phyloP scores from a whole-genome alignment of 2,113 vertebrate species.

The Abramis brama region DNA sequence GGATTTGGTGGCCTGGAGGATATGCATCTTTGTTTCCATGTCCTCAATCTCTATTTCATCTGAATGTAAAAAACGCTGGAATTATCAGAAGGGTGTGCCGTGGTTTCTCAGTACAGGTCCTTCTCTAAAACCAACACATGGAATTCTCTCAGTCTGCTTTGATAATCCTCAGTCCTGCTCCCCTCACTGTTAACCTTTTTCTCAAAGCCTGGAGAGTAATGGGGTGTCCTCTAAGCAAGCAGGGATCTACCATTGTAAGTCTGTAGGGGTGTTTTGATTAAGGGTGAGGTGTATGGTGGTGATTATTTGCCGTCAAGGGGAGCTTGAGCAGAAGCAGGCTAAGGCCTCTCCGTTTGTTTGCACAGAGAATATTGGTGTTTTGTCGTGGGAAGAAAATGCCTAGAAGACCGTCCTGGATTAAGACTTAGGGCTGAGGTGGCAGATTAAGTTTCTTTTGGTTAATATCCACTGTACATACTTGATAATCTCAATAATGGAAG shows the following conservation, averaged over 20 bases:
- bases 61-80: slow-evolving; percentile 11
- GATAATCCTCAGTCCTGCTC: slow-evolving; percentile 37
- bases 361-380: slow-evolving; percentile 53
- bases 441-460: slow-evolving; percentile 56
- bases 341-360: slow-evolving; percentile 35
- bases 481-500: slow-evolving; percentile 54
- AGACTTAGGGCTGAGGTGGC: slow-evolving; percentile 26
- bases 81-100: background rate
- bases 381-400: slow-evolving; percentile 40
- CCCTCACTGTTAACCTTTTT: background rate
- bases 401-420: slow-evolving; percentile 39
- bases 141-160: slow-evolving; percentile 22
- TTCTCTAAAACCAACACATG: slow-evolving; percentile 27
- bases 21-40: background rate
- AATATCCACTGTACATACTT: slow-evolving; percentile 56
- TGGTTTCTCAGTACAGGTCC: slow-evolving; percentile 1
- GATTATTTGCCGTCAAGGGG: slow-evolving; percentile 44
- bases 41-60: slow-evolving; percentile 14
- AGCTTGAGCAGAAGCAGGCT: slow-evolving; percentile 28
- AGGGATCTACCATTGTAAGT: slow-evolving; percentile 16
- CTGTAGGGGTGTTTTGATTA: slow-evolving; percentile 36
- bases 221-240: slow-evolving; percentile 18
- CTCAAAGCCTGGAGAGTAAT: slow-evolving; percentile 19
- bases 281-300: slow-evolving; percentile 26
- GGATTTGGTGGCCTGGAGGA: background rate